These are phyloP conservation scores for Orycteropus afer DNA, from an alignment of 2,113 vertebrate species.

Conservation along the genomic window DNA sequence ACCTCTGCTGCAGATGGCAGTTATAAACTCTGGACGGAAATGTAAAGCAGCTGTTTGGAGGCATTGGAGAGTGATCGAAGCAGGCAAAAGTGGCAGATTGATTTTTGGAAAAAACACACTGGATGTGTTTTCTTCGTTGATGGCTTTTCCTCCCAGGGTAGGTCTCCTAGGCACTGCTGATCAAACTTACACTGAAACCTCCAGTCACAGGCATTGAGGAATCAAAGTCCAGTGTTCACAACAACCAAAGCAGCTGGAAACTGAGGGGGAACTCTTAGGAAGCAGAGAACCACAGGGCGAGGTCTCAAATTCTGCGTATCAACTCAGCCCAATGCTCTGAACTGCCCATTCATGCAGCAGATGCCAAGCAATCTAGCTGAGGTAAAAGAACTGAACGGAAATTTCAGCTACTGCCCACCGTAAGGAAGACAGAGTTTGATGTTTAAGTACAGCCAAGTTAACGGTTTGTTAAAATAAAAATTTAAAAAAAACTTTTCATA, in stretches of 20 bases:
- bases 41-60: neutral
- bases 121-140: neutral
- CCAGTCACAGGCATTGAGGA: neutral
- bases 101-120: neutral
- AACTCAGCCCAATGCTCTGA: neutral
- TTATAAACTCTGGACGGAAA: slow-evolving; percentile 1
- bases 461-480: slow-evolving; percentile 16
- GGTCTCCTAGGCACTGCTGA: neutral
- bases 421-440: neutral
- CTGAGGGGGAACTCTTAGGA: neutral
- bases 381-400: neutral
- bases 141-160: neutral
- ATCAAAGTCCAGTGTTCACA: neutral
- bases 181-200: neutral
- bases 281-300: neutral
- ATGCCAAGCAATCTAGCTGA: neutral
- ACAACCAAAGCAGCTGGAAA: neutral
- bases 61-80: neutral
- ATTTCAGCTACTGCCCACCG: neutral
- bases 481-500: slow-evolving; percentile 18
- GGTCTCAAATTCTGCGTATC: neutral
- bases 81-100: neutral
- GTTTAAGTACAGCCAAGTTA: neutral
- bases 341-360: neutral
- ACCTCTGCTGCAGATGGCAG: neutral